Evolutionary conservation across 1,140 invertebrate species (phyloP), one percentile per base, ranked within the genome.

Genomic region (Cotesia glomerata): DNA sequence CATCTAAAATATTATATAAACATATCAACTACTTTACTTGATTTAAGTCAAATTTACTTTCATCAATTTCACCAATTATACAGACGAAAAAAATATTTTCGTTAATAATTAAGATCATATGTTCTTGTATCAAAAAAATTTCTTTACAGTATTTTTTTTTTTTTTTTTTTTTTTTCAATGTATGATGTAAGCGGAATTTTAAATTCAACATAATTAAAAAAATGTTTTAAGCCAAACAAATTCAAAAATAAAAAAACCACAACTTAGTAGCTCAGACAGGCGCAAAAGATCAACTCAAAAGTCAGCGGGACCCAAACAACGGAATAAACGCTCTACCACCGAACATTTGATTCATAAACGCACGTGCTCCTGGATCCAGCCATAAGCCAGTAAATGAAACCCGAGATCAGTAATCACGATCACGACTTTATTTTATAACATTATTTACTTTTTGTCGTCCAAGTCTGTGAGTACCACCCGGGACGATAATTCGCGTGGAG

Each of bases 391-490:
- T 5, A 58, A 54, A 35, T 32, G 85, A 81, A 86, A 86, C 78
- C 79, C 78, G 83, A 86, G 82, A 82, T 82, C 78, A 82, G 82
- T 77, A 86, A 86, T 87, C 82, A 82, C 78, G 75, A 35, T 45
- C 59, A 45, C 9, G 36, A 49, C 78, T 80, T 79, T 75, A 73
- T 73, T 71, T 70, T 70, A 65, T 69, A 32, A 32, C 36, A 56
- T 75, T 51, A 61, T 75, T 52, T 67, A 69, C 39, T 59, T 65
- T 36, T 54, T 70, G 64, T 69, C 59, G 65, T 45, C 56, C n/a
- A 67, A 16, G 73, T 59, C 71, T 68, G 72, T 71, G 75, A 75
- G 70, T 78, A 81, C 79, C 82, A 78, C 80, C 81, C 69, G 79
- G 75, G 76, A 80, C 51, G 75, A 76, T 76, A 76, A 76, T 76